These are phyloP conservation scores for Cosmopolites sordidus DNA, from an alignment of 2,888 invertebrate species.

Conservation along the genomic window DNA sequence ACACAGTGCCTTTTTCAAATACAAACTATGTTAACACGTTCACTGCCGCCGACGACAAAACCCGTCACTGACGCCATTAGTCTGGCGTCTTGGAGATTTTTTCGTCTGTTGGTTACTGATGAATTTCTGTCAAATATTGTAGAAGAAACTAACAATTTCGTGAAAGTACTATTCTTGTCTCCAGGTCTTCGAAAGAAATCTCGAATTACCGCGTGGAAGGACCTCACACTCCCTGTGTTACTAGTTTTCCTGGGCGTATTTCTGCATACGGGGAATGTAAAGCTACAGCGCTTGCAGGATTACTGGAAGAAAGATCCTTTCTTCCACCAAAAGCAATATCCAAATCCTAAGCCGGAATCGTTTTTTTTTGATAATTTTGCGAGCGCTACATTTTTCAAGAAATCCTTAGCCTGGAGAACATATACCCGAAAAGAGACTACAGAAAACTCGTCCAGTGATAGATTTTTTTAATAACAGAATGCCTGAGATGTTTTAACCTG, in stretches of 20 bases:
- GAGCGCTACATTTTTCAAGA: slow-evolving; percentile 14
- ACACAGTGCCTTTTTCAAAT: too few species aligned
- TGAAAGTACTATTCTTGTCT: slow-evolving; percentile 3
- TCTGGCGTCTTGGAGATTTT: too few species aligned
- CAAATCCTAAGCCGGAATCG: slow-evolving; percentile 24
- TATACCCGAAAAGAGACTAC: slow-evolving; percentile 14
- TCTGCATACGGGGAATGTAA: slow-evolving; percentile 22
- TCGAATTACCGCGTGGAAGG: slow-evolving; percentile 8
- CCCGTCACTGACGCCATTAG: too few species aligned
- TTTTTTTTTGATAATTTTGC: slow-evolving; percentile 22
- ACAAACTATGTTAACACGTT: too few species aligned
- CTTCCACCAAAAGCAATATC: slow-evolving; percentile 18
- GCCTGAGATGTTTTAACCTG: slow-evolving; percentile 27
- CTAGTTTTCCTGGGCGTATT: slow-evolving; percentile 11
- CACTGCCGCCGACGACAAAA: too few species aligned
- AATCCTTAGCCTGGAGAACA: slow-evolving; percentile 2
- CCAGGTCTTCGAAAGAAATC: neutral
- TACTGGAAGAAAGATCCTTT: slow-evolving; percentile 25
- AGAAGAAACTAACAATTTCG: slow-evolving; percentile 10
- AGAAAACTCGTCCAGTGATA: slow-evolving; percentile 39
- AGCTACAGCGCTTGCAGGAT: slow-evolving; percentile 9
- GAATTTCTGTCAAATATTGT: slow-evolving; percentile 6
- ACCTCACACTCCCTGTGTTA: slow-evolving; percentile 3
- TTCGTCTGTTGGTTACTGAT: slow-evolving; percentile 6
- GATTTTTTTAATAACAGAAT: slow-evolving; percentile 37